Evolutionary conservation across 2,888 invertebrate genomes (phyloP).

Genomic region (Ophion ellenae): DNA sequence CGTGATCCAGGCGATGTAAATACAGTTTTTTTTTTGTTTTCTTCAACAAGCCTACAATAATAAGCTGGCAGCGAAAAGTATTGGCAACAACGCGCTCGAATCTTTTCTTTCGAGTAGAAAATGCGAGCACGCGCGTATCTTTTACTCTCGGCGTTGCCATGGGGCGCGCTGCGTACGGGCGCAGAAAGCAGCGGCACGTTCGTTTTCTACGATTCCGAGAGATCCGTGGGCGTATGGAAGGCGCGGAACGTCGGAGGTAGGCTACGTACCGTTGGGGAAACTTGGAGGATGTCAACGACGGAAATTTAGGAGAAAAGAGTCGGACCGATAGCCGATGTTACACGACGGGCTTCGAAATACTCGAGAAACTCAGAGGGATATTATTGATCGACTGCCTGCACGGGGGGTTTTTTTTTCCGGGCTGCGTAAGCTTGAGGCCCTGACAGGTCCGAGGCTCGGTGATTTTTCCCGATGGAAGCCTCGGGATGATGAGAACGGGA

Average conservation of each 20-base stretch:
- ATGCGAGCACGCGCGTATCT: constrained; percentile 2
- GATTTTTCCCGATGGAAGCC: neutral
- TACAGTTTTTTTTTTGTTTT: neutral
- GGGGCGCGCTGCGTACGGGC: constrained; percentile 30
- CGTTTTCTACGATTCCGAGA: constrained; percentile 45
- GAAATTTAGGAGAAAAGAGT: neutral
- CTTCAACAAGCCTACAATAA: neutral
- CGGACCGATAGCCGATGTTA: neutral
- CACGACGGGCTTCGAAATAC: neutral
- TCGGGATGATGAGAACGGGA: neutral
- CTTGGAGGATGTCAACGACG: neutral
- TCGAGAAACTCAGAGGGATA: neutral
- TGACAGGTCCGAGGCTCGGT: neutral
- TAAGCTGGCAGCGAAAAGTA: neutral
- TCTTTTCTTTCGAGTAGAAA: constrained; percentile 20
- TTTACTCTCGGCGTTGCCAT: constrained; percentile 39
- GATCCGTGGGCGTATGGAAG: neutral
- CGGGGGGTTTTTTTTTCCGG: constrained; percentile 9
- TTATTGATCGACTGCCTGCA: constrained; percentile 33
- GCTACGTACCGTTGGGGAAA: neutral
- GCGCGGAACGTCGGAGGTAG: neutral
- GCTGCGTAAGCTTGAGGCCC: neutral
- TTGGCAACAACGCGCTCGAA: no score
- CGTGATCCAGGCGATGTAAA: neutral
- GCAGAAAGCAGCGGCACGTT: constrained; percentile 38